phyloP scores from a whole-genome alignment of 2,113 vertebrate genomes.

The Oreochromis tanganicae region DNA sequence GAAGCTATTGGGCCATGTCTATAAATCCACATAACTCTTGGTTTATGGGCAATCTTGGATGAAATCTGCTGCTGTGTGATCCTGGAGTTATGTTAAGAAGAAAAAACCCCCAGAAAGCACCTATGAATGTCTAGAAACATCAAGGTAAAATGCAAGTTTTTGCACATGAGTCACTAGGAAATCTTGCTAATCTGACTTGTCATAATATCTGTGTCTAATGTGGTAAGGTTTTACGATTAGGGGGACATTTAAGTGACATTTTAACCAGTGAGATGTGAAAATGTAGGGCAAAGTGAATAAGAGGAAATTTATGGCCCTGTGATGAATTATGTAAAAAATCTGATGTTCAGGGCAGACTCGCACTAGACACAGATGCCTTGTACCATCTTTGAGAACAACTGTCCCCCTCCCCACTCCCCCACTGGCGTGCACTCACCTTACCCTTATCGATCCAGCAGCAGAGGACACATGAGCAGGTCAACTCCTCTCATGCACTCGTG shows the following conservation, averaged over 20 bases:
- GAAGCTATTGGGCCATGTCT: not conserved
- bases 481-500: not conserved
- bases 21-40: not conserved
- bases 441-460: fast-evolving
- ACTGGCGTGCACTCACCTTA: not conserved
- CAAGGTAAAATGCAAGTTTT: not conserved
- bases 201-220: not conserved
- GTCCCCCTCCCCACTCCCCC: not conserved
- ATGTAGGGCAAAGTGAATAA: not conserved
- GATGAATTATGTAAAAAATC: not conserved
- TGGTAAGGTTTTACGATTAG: not conserved
- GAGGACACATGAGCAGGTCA: not conserved
- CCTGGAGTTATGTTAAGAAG: not conserved
- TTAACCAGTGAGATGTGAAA: not conserved
- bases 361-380: not conserved
- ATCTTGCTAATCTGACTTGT: not conserved
- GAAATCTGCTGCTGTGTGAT: not conserved
- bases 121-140: not conserved
- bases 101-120: not conserved
- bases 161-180: not conserved
- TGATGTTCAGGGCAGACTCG: not conserved
- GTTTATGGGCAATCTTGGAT: not conserved
- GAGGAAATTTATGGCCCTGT: not conserved
- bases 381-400: not conserved
- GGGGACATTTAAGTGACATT: not conserved